Evolutionary conservation across 2,113 vertebrate genomes (phyloP).

Genomic region (Xiphias gladius): DNA sequence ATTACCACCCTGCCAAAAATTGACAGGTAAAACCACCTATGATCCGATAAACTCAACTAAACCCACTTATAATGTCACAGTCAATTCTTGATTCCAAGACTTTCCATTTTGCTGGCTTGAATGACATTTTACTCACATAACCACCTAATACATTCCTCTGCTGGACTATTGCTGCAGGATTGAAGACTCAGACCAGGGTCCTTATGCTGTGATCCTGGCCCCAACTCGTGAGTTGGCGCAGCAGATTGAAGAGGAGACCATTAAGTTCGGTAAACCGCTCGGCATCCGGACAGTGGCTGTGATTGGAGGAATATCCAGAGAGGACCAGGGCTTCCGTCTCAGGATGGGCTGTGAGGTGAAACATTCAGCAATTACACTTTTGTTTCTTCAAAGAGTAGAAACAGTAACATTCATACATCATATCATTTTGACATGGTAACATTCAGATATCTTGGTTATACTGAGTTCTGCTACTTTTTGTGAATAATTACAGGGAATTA

Average conservation of each 20-base stretch:
- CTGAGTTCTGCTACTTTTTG: no score
- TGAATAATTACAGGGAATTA: no score
- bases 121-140: not conserved
- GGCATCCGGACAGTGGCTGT: constrained; percentile 97
- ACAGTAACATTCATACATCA: no score
- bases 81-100: not conserved
- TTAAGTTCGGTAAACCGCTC: constrained; percentile 97
- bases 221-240: constrained; percentile 98
- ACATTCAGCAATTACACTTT: not conserved
- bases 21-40: constrained; percentile 87
- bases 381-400: not conserved
- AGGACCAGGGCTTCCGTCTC: constrained; percentile 97
- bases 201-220: constrained; percentile 97
- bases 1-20: constrained; percentile 98
- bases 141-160: not conserved
- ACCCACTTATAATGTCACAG: not conserved
- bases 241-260: constrained; percentile 98
- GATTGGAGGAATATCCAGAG: constrained; percentile 97
- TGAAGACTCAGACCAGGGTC: constrained; percentile 97
- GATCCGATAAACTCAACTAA: not conserved
- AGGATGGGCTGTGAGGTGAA: constrained; percentile 98
- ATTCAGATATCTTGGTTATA: no score
- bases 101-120: not conserved
- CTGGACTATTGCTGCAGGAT: constrained; percentile 84
- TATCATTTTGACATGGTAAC: not conserved